Percentiles rank a stretch among this genome's conserved stretches.
phyloP scores from a whole-genome alignment of 2,113 vertebrate genomes.

The cat (Felis catus) region F.catus_Fca126_mat1.0 CM031416.1:139298001-139298500 shows the following conservation, averaged over 20 bases:
- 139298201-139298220: not conserved
- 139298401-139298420: not conserved
- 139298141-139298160: not conserved
- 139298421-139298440: not conserved
- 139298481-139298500: not conserved
- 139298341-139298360: not conserved
- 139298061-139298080: not conserved
- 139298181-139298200: not conserved
- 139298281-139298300: not conserved
- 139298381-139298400: not conserved
- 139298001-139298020: conserved; percentile 38
- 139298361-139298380: not conserved
- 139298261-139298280: not conserved
- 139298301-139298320: not conserved
- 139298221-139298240: not conserved
- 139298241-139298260: not conserved
- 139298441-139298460: not conserved
- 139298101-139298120: conserved; percentile 3
- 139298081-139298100: conserved; percentile 51
- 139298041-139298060: conserved; percentile 20
- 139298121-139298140: conserved; percentile 14
- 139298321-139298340: not conserved
- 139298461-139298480: conserved; percentile 16
- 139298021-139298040: not conserved
- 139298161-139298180: not conserved